Evolutionary conservation across 2,888 invertebrate genomes (phyloP).

Genomic region (Protophormia terraenovae): DNA sequence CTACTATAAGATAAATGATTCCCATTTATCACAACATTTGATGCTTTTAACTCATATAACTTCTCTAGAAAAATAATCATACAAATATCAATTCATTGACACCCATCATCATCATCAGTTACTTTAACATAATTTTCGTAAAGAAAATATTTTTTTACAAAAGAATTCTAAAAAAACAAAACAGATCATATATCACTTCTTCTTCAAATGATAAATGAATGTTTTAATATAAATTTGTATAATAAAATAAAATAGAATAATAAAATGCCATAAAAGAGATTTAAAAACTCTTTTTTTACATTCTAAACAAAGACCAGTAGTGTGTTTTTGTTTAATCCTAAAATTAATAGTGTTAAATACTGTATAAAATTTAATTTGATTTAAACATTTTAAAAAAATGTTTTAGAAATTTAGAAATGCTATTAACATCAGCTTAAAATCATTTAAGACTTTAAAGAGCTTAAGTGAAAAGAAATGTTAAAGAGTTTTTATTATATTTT

Average conservation of each 20-base stretch:
- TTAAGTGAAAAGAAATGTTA: not conserved
- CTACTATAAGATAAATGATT: not conserved
- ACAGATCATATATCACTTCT: not conserved
- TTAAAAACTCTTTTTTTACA: not conserved
- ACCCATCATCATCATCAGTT: constrained; percentile 43
- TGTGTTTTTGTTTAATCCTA: not conserved
- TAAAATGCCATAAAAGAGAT: not conserved
- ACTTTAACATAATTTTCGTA: not conserved
- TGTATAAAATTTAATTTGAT: not conserved
- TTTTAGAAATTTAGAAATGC: not conserved
- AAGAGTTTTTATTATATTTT: not conserved
- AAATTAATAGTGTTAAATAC: not conserved
- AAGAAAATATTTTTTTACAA: not conserved
- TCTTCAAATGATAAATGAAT: constrained; percentile 20
- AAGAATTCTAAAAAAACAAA: not conserved
- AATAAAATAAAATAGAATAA: not conserved
- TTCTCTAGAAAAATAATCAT: not conserved
- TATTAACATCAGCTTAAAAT: constrained; percentile 26
- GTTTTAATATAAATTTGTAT: not conserved
- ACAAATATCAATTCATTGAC: constrained; percentile 12
- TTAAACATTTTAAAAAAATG: not conserved
- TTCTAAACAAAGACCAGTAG: constrained; percentile 16
- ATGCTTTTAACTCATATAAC: not conserved
- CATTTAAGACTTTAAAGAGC: constrained; percentile 2
- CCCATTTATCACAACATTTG: not conserved